Evolutionary conservation across 2,797 vertebrate genomes (phyloP).

Genomic region (Aratinga solstitialis): DNA sequence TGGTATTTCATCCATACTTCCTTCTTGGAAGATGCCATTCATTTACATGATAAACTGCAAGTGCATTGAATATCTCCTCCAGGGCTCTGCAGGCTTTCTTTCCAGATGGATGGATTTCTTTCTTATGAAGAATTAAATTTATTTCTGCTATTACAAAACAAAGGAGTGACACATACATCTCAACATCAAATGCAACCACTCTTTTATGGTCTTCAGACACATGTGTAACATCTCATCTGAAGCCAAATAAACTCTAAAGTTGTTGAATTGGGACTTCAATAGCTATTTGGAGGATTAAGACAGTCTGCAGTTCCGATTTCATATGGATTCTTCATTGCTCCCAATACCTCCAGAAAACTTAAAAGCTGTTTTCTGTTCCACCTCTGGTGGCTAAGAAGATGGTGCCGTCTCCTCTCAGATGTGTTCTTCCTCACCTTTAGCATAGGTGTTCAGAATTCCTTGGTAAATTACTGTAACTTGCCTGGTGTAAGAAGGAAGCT

Average conservation of each 20-base stretch:
- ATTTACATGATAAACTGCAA: neutral
- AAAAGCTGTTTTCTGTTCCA: neutral
- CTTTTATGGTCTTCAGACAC: neutral
- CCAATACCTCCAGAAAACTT: neutral
- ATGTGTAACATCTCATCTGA: neutral
- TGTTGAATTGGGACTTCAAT: neutral
- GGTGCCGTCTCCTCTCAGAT: neutral
- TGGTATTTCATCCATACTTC: neutral
- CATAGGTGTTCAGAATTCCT: neutral
- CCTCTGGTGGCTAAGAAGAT: neutral
- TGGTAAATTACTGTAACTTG: neutral
- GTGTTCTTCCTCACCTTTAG: neutral
- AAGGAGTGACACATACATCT: neutral
- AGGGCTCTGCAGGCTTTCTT: neutral
- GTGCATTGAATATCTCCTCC: neutral
- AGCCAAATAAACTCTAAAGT: neutral
- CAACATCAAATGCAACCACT: neutral
- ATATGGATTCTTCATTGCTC: neutral
- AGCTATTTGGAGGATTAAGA: neutral
- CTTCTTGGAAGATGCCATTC: neutral
- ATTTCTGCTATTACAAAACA: neutral
- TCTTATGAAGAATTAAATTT: neutral
- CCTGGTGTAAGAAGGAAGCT: neutral
- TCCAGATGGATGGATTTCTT: neutral
- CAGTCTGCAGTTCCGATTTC: neutral